phyloP scores from a whole-genome alignment of 2,888 invertebrate genomes.

The Fragum whitleyi region DNA sequence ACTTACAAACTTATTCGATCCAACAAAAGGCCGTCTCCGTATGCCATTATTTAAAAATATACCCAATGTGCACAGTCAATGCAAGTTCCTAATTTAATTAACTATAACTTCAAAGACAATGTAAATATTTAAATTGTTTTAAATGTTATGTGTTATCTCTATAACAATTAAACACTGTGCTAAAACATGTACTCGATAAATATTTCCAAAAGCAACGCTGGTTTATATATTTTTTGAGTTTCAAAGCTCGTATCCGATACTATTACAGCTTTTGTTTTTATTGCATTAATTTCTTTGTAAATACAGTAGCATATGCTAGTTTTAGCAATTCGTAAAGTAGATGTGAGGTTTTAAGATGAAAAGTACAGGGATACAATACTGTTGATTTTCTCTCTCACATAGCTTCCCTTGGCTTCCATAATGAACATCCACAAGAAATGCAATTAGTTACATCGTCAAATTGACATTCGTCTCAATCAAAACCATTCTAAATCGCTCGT shows the following conservation, averaged over 20 bases:
- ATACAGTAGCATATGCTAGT: neutral
- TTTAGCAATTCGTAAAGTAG: neutral
- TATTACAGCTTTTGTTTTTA: neutral
- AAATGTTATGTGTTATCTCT: constrained; percentile 4
- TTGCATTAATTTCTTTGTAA: neutral
- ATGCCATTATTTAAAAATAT: constrained; percentile 22
- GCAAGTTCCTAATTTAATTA: neutral
- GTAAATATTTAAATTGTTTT: neutral
- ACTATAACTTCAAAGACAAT: neutral
- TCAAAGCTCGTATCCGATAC: neutral
- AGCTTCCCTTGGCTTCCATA: too few species aligned
- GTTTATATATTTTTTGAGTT: neutral
- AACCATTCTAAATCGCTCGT: too few species aligned
- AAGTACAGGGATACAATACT: too few species aligned
- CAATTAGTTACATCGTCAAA: too few species aligned
- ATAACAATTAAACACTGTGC: neutral
- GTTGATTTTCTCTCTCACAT: too few species aligned
- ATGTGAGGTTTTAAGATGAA: neutral
- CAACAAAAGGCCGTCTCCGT: constrained; percentile 29
- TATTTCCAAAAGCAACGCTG: neutral
- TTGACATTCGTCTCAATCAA: too few species aligned
- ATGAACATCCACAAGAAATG: too few species aligned
- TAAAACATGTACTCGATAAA: neutral
- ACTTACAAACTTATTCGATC: constrained; percentile 45
- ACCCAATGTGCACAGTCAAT: neutral